A percentile compares a stretch with the other conserved stretches of the same genome.
These are phyloP conservation scores for Pectinophora gossypiella DNA, from an alignment of 1,140 invertebrate genomes.

Conservation along the genomic window DNA sequence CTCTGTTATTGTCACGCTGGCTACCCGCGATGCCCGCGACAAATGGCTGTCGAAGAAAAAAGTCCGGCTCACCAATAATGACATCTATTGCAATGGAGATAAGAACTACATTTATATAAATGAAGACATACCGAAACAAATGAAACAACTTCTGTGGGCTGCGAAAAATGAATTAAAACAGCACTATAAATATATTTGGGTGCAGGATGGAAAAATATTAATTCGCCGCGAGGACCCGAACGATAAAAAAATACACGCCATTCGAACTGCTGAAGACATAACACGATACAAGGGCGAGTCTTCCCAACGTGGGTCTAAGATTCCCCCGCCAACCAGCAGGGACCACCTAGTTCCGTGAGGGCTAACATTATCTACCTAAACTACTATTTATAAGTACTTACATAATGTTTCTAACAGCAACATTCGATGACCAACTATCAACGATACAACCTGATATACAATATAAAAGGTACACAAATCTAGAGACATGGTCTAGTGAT, in stretches of 20 bases:
- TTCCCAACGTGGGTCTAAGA: no score
- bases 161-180: slow-evolving; percentile 17
- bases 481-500: not conserved
- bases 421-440: not conserved
- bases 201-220: slow-evolving; percentile 20
- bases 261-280: no score
- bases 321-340: no score
- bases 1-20: not conserved
- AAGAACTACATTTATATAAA: slow-evolving; percentile 21
- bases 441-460: not conserved
- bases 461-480: not conserved
- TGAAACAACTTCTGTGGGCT: slow-evolving; percentile 18
- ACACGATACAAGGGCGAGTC: no score
- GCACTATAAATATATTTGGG: slow-evolving; percentile 19
- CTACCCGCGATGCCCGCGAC: slow-evolving; percentile 1
- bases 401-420: not conserved
- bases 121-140: slow-evolving; percentile 21
- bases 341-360: no score
- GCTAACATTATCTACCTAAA: no score
- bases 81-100: slow-evolving; percentile 12
- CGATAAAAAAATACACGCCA: no score
- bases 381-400: no score
- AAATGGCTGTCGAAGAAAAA: slow-evolving; percentile 12
- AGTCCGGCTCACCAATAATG: slow-evolving; percentile 13
- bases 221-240: not conserved